phyloP scores from a whole-genome alignment of 2,797 vertebrate genomes.

The Buphagus erythrorhynchus region DNA sequence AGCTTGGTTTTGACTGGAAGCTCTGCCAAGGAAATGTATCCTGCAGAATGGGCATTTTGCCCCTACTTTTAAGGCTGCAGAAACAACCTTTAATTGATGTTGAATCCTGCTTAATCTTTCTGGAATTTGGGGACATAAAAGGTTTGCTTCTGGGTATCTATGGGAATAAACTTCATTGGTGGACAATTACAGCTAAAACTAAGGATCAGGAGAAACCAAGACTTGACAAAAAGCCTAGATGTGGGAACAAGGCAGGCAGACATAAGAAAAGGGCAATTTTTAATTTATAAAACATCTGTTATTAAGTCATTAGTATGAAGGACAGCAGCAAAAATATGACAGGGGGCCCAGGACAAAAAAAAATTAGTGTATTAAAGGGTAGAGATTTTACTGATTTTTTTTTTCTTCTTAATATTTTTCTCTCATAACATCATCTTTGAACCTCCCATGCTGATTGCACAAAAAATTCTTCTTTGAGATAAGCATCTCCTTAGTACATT shows the following conservation, averaged over 20 bases:
- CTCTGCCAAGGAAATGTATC: not conserved
- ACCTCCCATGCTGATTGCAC: not conserved
- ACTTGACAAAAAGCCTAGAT: not conserved
- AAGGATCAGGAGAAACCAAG: not conserved
- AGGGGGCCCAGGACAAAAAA: not conserved
- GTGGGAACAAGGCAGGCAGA: not conserved
- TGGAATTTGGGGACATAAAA: not conserved
- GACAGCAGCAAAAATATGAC: not conserved
- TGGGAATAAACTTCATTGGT: not conserved
- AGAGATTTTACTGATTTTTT: not conserved
- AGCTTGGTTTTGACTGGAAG: not conserved
- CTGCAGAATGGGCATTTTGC: not conserved
- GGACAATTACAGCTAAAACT: not conserved
- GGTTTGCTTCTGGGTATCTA: not conserved
- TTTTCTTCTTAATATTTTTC: not conserved
- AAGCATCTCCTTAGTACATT: not conserved
- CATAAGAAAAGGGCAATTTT: not conserved
- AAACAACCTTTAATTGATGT: not conserved
- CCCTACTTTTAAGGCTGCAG: not conserved
- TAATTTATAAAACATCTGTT: not conserved
- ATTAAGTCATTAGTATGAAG: not conserved
- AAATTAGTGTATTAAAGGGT: not conserved
- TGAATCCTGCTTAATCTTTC: not conserved
- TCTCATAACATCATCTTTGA: not conserved
- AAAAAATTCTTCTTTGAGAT: not conserved